Evolutionary conservation across 64 coral and sea anemone species (phyloP), one percentile per base, ranked within the genome.

Genomic region (Montipora cactus): DNA sequence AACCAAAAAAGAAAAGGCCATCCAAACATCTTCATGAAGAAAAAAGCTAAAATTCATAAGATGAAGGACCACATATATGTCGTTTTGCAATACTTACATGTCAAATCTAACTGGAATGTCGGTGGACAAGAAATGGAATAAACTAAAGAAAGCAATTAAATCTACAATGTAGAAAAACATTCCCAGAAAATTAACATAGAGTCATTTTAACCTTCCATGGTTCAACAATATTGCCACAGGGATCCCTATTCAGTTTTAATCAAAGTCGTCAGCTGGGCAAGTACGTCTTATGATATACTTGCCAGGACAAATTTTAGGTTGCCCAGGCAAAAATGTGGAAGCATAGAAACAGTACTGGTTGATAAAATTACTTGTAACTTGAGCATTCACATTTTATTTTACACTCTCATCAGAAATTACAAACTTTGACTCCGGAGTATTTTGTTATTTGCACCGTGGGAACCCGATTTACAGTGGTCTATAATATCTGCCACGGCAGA

Each of bases 1-100:
- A 78, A 77, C 76, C 22, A 78, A 89, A 59, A 89, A 89, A 22
- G 51, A 78, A 90, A 74, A 83, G 77, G 50, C 68, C 75, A 59
- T 83, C 88, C 44, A 90, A 94, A 61, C 79, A 58, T 90, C 75
- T 90, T 90, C 66, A 85, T 90, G 79, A 89, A 79, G 93, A 95
- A 95, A 6, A 90, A 90, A 84, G 93, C 88, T 61, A 76, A 90
- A 25, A 90, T 48, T 69, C 88, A 95, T 45, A 84, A 95, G 70
- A 84, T 95, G 44, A 90, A 95, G 79, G 84, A 61, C 72, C 86
- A 90, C 52, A 90, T 94, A 75, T 25, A 70, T 75, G 78, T 73
- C 84, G 57, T 94, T 94, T 62, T 83, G 68, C 74, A 77, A 88
- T 9, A 53, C 64, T 76, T 94, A 90, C 53, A 81, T 82, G 66